Conservation (phyloP, 2,888 invertebrate species). For the Parnassius smintheus region DNA sequence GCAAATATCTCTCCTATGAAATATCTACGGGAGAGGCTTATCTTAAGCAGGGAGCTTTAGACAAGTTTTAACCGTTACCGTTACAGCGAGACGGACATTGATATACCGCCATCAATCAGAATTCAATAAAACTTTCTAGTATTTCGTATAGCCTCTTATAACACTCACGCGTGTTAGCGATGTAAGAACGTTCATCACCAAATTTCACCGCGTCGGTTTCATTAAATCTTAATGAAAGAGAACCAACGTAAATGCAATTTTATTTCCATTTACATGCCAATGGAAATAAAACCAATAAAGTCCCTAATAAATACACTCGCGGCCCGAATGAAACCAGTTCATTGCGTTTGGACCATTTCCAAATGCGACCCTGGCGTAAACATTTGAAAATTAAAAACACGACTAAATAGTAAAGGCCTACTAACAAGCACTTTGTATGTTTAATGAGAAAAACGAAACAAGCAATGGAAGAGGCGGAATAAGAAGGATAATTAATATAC, state of each 20-base stretch:
- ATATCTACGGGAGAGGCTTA: too few relatives aligned
- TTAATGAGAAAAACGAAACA: background rate
- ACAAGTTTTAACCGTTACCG: too few relatives aligned
- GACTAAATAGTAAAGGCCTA: constrained; percentile 7
- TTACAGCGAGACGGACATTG: too few relatives aligned
- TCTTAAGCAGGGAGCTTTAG: too few relatives aligned
- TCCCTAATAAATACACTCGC: constrained; percentile 18
- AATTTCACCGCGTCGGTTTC: too few relatives aligned
- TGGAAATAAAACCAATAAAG: constrained; percentile 22
- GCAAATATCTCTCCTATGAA: too few relatives aligned
- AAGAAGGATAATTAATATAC: background rate
- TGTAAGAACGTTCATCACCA: too few relatives aligned
- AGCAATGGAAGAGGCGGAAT: background rate
- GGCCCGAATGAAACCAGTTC: constrained; percentile 8
- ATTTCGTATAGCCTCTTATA: too few relatives aligned
- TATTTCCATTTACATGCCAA: constrained; percentile 16
- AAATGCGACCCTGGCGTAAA: constrained; percentile 15
- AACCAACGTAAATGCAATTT: constrained; percentile 17
- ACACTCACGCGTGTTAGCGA: background rate
- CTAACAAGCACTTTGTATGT: constrained; percentile 1
- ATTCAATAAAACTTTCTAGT: too few relatives aligned
- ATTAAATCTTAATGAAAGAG: constrained; percentile 5
- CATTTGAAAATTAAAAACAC: constrained; percentile 24
- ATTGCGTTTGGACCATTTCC: constrained; percentile 20
- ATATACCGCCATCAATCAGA: too few relatives aligned